Evolutionary conservation across 2,888 invertebrate genomes (phyloP), one percentile per base, ranked within the genome.

Genomic region (Torymus aiolomorphi): DNA sequence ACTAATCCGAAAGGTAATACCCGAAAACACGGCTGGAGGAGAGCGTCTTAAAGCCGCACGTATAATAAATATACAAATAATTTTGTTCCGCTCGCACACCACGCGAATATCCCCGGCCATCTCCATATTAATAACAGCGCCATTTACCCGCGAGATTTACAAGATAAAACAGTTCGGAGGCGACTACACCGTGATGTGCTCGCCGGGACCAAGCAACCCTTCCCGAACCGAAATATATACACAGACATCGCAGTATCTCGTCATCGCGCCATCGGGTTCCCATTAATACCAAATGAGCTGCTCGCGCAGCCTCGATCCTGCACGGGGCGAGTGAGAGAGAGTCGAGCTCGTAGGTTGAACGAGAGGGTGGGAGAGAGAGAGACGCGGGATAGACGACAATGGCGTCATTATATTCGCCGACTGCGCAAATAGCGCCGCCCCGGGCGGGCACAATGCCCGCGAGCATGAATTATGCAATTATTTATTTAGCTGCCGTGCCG

Each of bases 401-500:
- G 52, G 73, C 62, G 61, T 66, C 42, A 67, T 72, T 78, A 71
- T 72, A 66, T 69, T 69, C 54, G 63, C 63, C n/a, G 51, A 62
- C 71, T 78, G 72, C 18, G 62, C 78, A 78, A 78, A 78, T 73
- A 78, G 31, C 31, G 62, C 31, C 65, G 52, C 65, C 20, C 8
- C 18, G 61, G 73, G 31, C 51, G 57, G 61, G 67, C 20, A 62
- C 73, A 66, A 69, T 69, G 67, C 66, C 51, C 12, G 59, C 61
- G 78, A 49, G 72, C 80, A 82, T 83, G 84, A 82, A 86, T 85
- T 84, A 83, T 84, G 84, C 83, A 85, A 84, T 84, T 85, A 84
- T 84, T 86, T 84, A 86, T 84, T 84, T 83, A 85, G 83, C 83
- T 83, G 83, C 78, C 66, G 81, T 74, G 66, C 57, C 66, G 66